Base-by-base conservation (phyloP, 2,797 vertebrate species). In the Danio aesculapii region DNA sequence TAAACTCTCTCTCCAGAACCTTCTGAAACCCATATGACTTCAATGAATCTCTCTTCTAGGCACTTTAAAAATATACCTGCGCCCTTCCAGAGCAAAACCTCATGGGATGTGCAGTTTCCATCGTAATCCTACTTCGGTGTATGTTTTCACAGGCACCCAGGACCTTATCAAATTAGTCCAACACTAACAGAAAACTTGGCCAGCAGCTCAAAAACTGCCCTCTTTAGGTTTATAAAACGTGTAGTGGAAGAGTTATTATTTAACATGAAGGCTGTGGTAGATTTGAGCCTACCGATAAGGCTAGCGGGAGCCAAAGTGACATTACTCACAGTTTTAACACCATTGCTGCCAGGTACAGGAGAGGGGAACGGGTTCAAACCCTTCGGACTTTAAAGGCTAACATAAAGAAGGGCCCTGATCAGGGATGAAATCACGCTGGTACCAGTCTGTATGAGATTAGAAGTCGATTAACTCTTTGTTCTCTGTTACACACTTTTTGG, bases 81-180 rank as follows among this genome's bases (percentile, higher is more conserved):
- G 83, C 67, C 78, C 85, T 85, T 89, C 88, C 89, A 89, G 89
- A 86, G 80, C 86, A 52, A 86, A 76, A 90, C 89, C 91, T 82
- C 89, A 80, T 91, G 92, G 92, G 92, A 92, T 84, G 87, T 90
- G 85, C 88, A 90, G 91, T 94, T 92, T 92, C 91, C 90, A 77
- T 67, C 84, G 6, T 84, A 66, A 75, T 79, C 85, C 78, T 78
- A 87, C 80, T 81, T 74, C 83, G 89, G 89, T 82, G 87, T 50
- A 69, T 74, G 62, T 81, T 81, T 70, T 77, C 41, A 77, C 74
- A 62, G 69, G 73, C 66, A 70, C 58, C 53, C 41, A 53, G 75
- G 62, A 71, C n/a, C 58, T 70, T 64, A 74, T 73, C 79, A 81
- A 11, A 66, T 74, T 74, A 66, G 70, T 67, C 70, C 79, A 81